These are phyloP conservation scores for Spongia lamella DNA, from an alignment of 37 sponge, comb jelly and placozoan species.

Conservation along the genomic window DNA sequence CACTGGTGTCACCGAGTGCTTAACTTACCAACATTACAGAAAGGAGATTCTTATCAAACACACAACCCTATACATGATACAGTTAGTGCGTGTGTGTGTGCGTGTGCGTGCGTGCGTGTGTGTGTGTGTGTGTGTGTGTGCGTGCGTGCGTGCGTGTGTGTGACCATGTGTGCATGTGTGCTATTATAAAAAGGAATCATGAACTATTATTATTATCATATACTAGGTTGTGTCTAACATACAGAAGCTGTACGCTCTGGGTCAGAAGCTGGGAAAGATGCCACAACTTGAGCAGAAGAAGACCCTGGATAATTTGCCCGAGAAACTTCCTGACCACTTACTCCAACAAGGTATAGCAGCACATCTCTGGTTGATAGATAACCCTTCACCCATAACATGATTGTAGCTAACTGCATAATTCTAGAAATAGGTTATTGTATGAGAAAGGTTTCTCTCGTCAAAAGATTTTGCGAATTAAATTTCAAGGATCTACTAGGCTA, in stretches of 20 bases:
- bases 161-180: background rate
- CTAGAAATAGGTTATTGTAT: too few relatives aligned
- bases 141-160: background rate
- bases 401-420: too few relatives aligned
- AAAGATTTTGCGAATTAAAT: too few relatives aligned
- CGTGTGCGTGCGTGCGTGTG: too few relatives aligned
- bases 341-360: constrained; percentile 59
- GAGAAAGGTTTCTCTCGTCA: too few relatives aligned
- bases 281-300: constrained; percentile 61
- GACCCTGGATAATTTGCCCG: constrained; percentile 50
- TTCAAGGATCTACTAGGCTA: too few relatives aligned
- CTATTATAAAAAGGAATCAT: background rate
- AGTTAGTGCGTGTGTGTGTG: constrained; percentile 12
- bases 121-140: background rate
- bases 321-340: constrained; percentile 48
- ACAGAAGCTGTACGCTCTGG: constrained; percentile 61
- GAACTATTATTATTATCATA: background rate
- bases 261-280: constrained; percentile 54
- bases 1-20: constrained; percentile 63
- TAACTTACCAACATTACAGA: constrained; percentile 39
- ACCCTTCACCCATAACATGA: too few relatives aligned
- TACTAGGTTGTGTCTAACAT: constrained; percentile 52
- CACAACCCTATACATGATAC: constrained; percentile 46
- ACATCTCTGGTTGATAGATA: too few relatives aligned
- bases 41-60: constrained; percentile 60